A percentile compares a stretch with the other conserved stretches of the same genome.
phyloP scores from a whole-genome alignment of 2,888 invertebrate genomes.

The Lydus trimaculatus region DNA sequence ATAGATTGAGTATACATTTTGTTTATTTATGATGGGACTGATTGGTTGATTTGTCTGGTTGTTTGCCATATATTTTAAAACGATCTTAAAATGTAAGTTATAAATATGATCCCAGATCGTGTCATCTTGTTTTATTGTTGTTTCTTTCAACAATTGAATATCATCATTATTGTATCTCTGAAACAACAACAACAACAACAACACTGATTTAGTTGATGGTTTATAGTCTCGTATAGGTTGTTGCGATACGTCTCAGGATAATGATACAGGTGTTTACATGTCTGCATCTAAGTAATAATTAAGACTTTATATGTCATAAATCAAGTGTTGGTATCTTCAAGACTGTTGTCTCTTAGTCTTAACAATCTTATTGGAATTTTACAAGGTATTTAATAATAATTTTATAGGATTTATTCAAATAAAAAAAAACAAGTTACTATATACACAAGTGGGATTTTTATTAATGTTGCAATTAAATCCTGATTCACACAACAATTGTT shows the following conservation, averaged over 20 bases:
- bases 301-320: constrained; percentile 38
- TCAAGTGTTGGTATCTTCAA: constrained; percentile 17
- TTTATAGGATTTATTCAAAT: too few relatives aligned
- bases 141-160: neutral
- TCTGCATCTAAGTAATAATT: constrained; percentile 34
- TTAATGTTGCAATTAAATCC: neutral
- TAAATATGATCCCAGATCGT: too few relatives aligned
- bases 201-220: constrained; percentile 10
- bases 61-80: neutral
- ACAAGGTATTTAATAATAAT: too few relatives aligned
- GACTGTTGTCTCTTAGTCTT: neutral
- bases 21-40: too few relatives aligned
- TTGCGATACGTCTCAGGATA: constrained; percentile 16
- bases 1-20: too few relatives aligned
- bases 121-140: too few relatives aligned
- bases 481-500: constrained; percentile 3
- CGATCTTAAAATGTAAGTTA: neutral
- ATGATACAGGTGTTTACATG: constrained; percentile 36
- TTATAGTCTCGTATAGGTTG: constrained; percentile 5
- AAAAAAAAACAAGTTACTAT: neutral
- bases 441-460: neutral
- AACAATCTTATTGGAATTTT: too few relatives aligned
- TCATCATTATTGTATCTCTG: neutral
- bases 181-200: neutral
- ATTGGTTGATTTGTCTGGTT: too few relatives aligned